Base-by-base conservation (phyloP, 2,888 invertebrate species). In the Eudemis profundana region DNA sequence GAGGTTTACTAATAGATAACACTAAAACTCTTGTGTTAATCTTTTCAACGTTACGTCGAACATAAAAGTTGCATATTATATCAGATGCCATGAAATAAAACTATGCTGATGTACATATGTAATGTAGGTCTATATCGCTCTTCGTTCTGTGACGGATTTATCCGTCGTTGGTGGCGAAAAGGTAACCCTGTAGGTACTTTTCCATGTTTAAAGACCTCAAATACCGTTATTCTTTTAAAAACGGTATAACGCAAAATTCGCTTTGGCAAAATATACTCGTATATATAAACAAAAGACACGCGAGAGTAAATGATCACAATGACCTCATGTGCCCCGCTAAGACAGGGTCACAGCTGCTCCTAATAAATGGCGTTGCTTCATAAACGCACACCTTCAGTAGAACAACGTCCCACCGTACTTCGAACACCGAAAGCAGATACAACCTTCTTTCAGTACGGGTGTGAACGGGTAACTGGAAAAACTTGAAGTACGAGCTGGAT, bases 291-390 rank as follows among this genome's bases (percentile, higher is more conserved):
- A 51, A 29, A 36, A 53, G 36, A 15, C 4, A 15, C 51, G 33
- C 38, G 15, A 40, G 23, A 3, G 15, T 64, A 65, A 59, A 60
- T 38, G 46, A 53, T 60, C 46, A 47, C 65, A 53, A 40, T 51
- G 57, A 65, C 53, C 65, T 53, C 33, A 51, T 40, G 38, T 50
- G 49, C 50, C 61, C 51, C 38, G 19, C 38, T 21, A 53, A 60
- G 60, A 47, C 59, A 46, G 65, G 59, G 59, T 60, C 51, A 53
- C 65, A 65, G 65, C 65, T 65, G 65, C 21, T 59, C 46, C 46
- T 53, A 53, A 60, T 65, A 65, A 65, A 65, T 65, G 36, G 53
- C 59, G 42, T 14, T 21, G 59, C 46, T 65, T 60, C 53, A 53
- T 65, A 65, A 64, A 65, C 44, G 27, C 12, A 40, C 8, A 17